Evolutionary conservation across 2,113 vertebrate species (phyloP), one percentile per base, ranked within the genome.

Genomic region (Sitta europaea): DNA sequence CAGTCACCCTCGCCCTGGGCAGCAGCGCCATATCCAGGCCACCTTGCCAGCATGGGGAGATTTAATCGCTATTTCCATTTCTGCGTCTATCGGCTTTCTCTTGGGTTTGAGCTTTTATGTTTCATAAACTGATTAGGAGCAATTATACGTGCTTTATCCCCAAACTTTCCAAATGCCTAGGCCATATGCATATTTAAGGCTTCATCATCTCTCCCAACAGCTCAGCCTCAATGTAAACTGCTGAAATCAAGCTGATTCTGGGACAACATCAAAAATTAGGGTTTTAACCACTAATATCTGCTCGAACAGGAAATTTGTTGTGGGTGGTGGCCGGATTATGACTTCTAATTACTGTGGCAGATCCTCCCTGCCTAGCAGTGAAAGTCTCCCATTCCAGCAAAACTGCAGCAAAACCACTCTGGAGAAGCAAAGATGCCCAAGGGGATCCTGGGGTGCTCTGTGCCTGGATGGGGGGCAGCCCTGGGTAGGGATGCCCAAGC

Each of bases 211-310:
- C 87, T 83, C 50, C 70, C 80, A 74, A 94, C 85, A 86, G 92
- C 95, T 92, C 93, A 96, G 86, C 78, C 94, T 93, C 77, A 91
- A 95, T 25, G 62, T 97, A 96, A 98, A 96, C 96, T 97, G 94
- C 97, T 93, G 94, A 97, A 98, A 98, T 98, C 98, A 98, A 98
- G 97, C 97, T 97, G 98, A 98, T 97, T 98, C 96, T 94, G 96
- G 95, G 93, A 90, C 94, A 96, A 97, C 92, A 86, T 97, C 91
- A 97, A 97, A 97, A 98, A 98, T 97, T 98, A 97, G 92, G 96
- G 96, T 86, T 97, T 98, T 98, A 97, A 97, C 97, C 96, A 97
- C 94, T 97, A 97, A 97, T 97, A 97, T 97, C 97, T 97, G 79
- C 90, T 90, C 3, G 27, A 92, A 97, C 97, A 97, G 96, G 97